Conservation (phyloP, 2,888 invertebrate species). For the Pheosia gnoma region DNA sequence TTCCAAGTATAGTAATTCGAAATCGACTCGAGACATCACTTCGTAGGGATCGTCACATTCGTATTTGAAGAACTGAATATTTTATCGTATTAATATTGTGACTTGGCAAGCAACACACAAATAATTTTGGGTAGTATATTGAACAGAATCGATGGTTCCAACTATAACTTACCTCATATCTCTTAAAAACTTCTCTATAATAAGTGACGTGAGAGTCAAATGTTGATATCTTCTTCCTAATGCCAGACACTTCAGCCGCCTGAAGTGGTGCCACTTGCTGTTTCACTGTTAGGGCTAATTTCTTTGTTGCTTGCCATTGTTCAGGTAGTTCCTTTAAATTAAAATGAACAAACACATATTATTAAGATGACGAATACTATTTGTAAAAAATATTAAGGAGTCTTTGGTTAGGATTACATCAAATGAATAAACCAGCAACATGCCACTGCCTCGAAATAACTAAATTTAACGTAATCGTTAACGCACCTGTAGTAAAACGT, state of each 20-base stretch:
- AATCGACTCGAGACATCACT: constrained; percentile 90
- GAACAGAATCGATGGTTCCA: too few species aligned
- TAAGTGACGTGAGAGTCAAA: constrained; percentile 93
- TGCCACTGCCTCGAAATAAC: too few species aligned
- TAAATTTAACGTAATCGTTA: constrained; percentile 8
- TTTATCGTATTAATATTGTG: too few species aligned
- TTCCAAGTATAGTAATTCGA: constrained; percentile 91
- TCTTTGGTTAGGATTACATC: too few species aligned
- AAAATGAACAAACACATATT: background rate
- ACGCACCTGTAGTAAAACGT: constrained; percentile 90
- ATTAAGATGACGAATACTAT: background rate
- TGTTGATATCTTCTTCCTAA: constrained; percentile 92
- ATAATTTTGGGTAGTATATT: background rate
- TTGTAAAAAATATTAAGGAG: too few species aligned
- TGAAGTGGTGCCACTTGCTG: constrained; percentile 98
- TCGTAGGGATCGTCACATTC: constrained; percentile 89
- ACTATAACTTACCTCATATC: constrained; percentile 81
- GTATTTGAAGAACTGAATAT: constrained; percentile 87
- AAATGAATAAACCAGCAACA: too few species aligned
- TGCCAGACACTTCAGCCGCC: constrained; percentile 96
- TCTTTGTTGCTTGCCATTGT: constrained; percentile 97
- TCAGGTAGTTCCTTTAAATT: constrained; percentile 94
- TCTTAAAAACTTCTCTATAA: constrained; percentile 95
- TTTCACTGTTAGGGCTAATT: constrained; percentile 94
- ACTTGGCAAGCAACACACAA: too few species aligned